Base-by-base conservation (phyloP, 2,113 vertebrate genomes). In the Brienomyrus brachyistius region DNA sequence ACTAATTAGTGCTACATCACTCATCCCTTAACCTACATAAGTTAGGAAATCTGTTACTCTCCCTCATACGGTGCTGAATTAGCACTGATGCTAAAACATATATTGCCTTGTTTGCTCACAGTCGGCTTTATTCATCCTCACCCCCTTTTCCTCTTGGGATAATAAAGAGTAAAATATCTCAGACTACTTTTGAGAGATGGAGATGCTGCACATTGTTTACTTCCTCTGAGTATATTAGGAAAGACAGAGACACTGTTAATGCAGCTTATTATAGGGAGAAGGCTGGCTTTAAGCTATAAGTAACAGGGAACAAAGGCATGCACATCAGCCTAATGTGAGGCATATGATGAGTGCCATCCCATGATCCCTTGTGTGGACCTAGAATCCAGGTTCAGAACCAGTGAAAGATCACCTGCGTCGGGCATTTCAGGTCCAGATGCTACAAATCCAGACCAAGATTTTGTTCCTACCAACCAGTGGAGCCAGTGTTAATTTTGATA, bases 91-190 rank as follows among this genome's bases (percentile, higher is more conserved):
- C 62, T 70, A 27, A 31, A 11, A 31, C 11, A 31, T 27, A 5
- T 11, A 15, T 70, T 70, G 10, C 10, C 27, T 70, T 10, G n/a
- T 27, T 31, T 31, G 62, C 62, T 70, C 27, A 95, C 95, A 95
- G 95, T 97, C 96, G 97, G 97, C 96, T 96, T 93, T 93, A 94
- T 94, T 74, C 95, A 95, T 97, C 97, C 91, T 91, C 94, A 93
- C 97, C 98, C 98, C 88, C 50, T 52, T 56, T 43, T 83, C 31
- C 31, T 2, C 17, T 70, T 8, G 21, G 27, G 31, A 83, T 45
- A 83, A 52, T 43, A 48, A 82, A 70, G 48, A 43, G 50, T 54
- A 35, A 56, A 43, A 27, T 80, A 51, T 31, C 70, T 51, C 66
- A 11, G 62, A 66, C n/a, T 11, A 13, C 5, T 27, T 82, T 50